phyloP scores from a whole-genome alignment of 2,888 invertebrate species.

The Lasioglossum zephyrum region DNA sequence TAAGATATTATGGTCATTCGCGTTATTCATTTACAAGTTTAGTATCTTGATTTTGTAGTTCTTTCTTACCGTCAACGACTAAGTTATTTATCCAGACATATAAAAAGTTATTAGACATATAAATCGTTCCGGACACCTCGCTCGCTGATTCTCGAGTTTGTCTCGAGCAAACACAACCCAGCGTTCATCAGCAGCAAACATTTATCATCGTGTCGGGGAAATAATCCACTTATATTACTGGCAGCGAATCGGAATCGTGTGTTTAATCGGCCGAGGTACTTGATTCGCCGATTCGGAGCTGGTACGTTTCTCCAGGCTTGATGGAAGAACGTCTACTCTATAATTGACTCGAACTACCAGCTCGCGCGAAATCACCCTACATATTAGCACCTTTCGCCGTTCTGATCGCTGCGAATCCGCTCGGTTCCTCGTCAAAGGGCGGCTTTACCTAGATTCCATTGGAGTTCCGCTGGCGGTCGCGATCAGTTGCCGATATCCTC shows the following conservation, averaged over 20 bases:
- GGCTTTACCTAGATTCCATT: slow-evolving; percentile 2
- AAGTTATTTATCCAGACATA: no score
- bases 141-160: background rate
- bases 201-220: background rate
- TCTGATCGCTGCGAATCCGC: background rate
- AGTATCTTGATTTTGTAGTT: no score
- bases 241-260: background rate
- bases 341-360: slow-evolving; percentile 3
- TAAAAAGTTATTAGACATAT: no score
- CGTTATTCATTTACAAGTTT: no score
- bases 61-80: no score
- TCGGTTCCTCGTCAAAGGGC: slow-evolving; percentile 39
- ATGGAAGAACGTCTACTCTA: background rate
- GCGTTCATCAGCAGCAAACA: background rate
- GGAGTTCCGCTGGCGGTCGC: slow-evolving; percentile 24
- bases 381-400: slow-evolving; percentile 18
- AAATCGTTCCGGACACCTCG: background rate
- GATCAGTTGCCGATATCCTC: slow-evolving; percentile 40
- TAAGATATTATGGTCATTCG: no score
- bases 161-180: background rate
- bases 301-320: background rate
- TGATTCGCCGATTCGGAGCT: background rate
- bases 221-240: slow-evolving; percentile 6
- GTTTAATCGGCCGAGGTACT: background rate
- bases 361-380: background rate